Percentiles rank a stretch among this genome's conserved stretches.
These are phyloP conservation scores for Marcusenius ussheri DNA, from an alignment of 2,113 vertebrate genomes.

Conservation along the genomic window DNA sequence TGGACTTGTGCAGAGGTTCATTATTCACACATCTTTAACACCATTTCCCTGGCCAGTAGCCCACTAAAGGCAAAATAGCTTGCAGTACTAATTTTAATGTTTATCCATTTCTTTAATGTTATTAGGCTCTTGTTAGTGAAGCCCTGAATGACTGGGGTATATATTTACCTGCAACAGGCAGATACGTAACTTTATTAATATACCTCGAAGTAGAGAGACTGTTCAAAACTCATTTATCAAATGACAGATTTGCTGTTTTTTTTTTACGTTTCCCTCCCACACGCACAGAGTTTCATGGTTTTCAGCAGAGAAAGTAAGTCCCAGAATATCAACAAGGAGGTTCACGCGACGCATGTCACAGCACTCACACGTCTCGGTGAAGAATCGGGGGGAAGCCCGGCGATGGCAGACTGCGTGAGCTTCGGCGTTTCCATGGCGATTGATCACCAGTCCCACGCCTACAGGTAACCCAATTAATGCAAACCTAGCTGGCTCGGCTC, in stretches of 20 bases:
- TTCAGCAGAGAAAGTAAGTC: neutral
- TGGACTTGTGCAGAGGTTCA: neutral
- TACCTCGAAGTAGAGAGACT: neutral
- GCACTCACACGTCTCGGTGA: neutral
- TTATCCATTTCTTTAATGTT: neutral
- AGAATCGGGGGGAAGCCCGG: neutral
- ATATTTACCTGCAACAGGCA: neutral
- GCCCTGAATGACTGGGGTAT: neutral
- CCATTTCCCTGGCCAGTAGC: neutral
- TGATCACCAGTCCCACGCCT: neutral
- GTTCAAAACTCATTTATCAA: neutral
- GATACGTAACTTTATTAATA: neutral
- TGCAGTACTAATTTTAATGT: neutral
- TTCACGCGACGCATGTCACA: neutral
- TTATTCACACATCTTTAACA: constrained; percentile 10
- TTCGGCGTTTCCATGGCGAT: neutral
- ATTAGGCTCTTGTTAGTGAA: neutral
- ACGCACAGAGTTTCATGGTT: neutral
- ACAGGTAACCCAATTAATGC: neutral
- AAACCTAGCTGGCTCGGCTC: neutral
- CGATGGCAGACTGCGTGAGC: neutral
- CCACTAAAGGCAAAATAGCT: neutral
- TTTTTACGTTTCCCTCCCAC: neutral
- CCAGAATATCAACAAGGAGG: neutral
- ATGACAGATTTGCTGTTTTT: neutral